Conservation (phyloP, 2,797 vertebrate species). For the Urophycis tenuis region DNA sequence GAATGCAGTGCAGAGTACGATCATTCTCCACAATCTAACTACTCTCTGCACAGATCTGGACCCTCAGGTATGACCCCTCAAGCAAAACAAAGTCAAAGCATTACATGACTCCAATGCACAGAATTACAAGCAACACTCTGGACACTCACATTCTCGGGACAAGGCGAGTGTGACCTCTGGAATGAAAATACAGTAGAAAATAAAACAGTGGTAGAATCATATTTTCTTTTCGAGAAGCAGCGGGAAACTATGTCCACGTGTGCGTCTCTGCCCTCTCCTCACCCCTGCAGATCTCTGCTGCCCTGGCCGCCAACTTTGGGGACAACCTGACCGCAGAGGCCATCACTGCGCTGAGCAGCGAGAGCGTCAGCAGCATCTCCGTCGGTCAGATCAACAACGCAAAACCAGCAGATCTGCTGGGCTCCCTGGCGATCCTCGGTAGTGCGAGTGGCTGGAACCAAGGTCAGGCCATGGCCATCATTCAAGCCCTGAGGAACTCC, state of each 20-base stretch:
- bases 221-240: background rate
- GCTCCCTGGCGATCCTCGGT: conserved; percentile 38
- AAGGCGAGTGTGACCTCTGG: background rate
- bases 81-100: background rate
- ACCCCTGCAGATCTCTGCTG: conserved; percentile 50
- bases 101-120: background rate
- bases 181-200: background rate
- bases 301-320: conserved; percentile 54
- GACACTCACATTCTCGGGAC: too few species aligned
- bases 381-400: conserved; percentile 46
- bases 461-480: conserved; percentile 59
- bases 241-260: too few species aligned
- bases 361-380: conserved; percentile 47
- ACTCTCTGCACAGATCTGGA: conserved; percentile 43
- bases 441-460: conserved; percentile 50
- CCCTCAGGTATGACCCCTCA: conserved; percentile 48
- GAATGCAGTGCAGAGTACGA: conserved; percentile 14
- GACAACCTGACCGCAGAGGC: conserved; percentile 1
- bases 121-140: background rate
- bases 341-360: conserved; percentile 52
- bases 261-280: background rate
- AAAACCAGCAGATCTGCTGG: conserved; percentile 13
- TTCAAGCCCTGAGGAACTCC: conserved; percentile 41
- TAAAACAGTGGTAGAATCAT: background rate
- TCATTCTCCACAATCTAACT: conserved; percentile 43